These are phyloP conservation scores for Blastobasis adustella DNA, from an alignment of 2,888 invertebrate genomes.

Conservation along the genomic window DNA sequence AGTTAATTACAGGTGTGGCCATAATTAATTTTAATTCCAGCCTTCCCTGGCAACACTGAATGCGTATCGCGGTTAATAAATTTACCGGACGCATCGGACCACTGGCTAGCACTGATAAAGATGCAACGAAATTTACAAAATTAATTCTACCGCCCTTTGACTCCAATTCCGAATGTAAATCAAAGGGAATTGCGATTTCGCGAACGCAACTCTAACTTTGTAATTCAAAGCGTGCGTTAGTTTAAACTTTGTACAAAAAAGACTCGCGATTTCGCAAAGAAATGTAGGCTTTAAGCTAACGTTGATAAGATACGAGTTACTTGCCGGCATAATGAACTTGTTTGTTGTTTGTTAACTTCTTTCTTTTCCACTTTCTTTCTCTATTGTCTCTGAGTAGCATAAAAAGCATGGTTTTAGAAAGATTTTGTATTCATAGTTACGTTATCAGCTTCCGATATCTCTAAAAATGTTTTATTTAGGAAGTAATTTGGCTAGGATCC, in stretches of 20 bases:
- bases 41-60: conserved; percentile 68
- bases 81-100: conserved; percentile 61
- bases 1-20: conserved; percentile 72
- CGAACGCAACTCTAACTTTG: conserved; percentile 14
- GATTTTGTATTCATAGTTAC: too few relatives aligned
- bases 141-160: neutral
- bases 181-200: conserved; percentile 13
- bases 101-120: conserved; percentile 63
- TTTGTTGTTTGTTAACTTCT: too few relatives aligned
- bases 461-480: too few relatives aligned
- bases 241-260: conserved; percentile 27
- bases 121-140: conserved; percentile 34
- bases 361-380: too few relatives aligned
- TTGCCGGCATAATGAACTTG: too few relatives aligned
- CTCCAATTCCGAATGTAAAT: conserved; percentile 13
- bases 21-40: conserved; percentile 74
- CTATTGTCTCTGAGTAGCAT: too few relatives aligned
- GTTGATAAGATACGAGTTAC: conserved; percentile 30
- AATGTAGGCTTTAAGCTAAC: conserved; percentile 36
- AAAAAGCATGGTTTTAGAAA: too few relatives aligned
- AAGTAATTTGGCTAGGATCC: neutral
- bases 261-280: conserved; percentile 30
- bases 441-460: too few relatives aligned
- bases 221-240: conserved; percentile 23
- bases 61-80: conserved; percentile 74